These are phyloP conservation scores for Microtus montanus DNA, from an alignment of 2,113 vertebrate species.

Conservation along the genomic window DNA sequence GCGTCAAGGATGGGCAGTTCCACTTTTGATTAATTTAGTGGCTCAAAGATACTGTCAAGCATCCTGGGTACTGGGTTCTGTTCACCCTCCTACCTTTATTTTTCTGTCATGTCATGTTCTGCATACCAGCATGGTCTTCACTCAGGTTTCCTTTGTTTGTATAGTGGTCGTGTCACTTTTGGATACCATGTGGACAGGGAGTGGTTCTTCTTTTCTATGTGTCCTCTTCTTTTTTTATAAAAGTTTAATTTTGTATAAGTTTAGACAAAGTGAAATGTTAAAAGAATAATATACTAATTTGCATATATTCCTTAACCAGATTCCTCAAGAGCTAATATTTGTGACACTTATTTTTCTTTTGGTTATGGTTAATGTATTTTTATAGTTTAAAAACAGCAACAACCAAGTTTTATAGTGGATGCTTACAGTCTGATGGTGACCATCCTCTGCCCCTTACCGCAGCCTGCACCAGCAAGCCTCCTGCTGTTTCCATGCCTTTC, in stretches of 20 bases:
- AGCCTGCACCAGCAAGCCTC: neutral
- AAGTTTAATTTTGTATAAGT: neutral
- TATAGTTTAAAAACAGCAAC: neutral
- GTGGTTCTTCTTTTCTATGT: neutral
- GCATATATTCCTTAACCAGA: neutral
- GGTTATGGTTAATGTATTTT: neutral
- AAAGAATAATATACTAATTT: neutral
- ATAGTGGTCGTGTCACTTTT: neutral
- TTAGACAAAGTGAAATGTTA: neutral
- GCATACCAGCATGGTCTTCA: neutral
- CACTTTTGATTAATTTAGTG: neutral
- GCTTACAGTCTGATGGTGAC: neutral
- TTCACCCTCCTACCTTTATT: neutral
- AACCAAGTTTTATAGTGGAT: neutral
- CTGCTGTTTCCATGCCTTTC: accelerated
- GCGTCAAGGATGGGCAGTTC: neutral
- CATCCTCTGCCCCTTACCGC: neutral
- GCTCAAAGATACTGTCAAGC: neutral
- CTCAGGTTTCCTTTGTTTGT: neutral
- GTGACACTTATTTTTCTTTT: neutral
- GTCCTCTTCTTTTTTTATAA: neutral
- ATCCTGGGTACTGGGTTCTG: neutral
- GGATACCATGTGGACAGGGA: neutral
- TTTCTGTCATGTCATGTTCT: neutral
- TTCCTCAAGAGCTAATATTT: neutral